Conservation (phyloP, 2,888 invertebrate species). For the Drosophila eohydei region DNA sequence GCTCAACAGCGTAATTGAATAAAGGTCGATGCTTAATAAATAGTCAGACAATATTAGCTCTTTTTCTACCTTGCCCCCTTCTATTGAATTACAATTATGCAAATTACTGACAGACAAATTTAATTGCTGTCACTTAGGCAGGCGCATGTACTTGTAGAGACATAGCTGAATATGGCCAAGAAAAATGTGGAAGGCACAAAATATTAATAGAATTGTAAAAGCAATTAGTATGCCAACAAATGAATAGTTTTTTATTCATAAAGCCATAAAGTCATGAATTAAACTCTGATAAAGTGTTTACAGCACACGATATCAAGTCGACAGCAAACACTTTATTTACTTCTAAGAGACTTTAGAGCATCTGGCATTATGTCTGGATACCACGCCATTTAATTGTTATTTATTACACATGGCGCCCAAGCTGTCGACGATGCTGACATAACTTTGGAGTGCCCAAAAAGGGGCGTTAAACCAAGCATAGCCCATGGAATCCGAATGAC, state of each 20-base stretch:
- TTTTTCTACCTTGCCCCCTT: conserved; percentile 16
- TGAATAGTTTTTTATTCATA: conserved; percentile 4
- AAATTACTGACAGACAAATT: conserved; percentile 34
- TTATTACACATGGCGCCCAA: conserved; percentile 57
- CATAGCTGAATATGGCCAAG: conserved; percentile 38
- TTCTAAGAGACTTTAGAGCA: conserved; percentile 32
- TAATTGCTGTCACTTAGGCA: conserved; percentile 30
- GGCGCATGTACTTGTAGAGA: conserved; percentile 31
- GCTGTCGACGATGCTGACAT: conserved; percentile 25
- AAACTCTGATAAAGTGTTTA: conserved; percentile 49
- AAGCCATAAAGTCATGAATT: conserved; percentile 49
- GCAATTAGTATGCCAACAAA: conserved; percentile 27
- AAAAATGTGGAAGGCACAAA: conserved; percentile 24
- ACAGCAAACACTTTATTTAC: conserved; percentile 6
- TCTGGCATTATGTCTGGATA: conserved; percentile 46
- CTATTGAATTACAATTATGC: conserved; percentile 55
- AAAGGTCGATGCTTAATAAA: conserved; percentile 54
- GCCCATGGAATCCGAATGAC: conserved; percentile 38
- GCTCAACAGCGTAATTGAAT: conserved; percentile 53
- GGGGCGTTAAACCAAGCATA: conserved; percentile 15
- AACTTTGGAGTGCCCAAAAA: conserved; percentile 9
- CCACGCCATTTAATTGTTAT: conserved; percentile 63
- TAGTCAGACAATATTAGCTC: conserved; percentile 18
- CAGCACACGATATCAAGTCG: conserved; percentile 6
- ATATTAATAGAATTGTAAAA: conserved; percentile 32